Conservation (phyloP, 2,113 vertebrate species). For the Canis aureus region DNA sequence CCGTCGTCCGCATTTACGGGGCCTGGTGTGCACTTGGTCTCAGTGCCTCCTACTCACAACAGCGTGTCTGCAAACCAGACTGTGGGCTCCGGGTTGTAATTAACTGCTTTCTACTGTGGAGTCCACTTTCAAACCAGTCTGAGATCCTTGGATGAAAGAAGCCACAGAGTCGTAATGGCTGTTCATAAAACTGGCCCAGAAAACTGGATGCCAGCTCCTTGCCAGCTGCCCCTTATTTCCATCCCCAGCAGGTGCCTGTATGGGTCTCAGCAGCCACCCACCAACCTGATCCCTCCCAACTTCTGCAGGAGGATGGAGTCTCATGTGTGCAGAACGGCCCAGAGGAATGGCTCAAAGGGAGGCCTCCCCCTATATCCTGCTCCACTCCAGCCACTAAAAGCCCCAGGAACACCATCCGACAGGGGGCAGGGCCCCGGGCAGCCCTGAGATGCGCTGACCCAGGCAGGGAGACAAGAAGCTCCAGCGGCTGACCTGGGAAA, state of each 20-base stretch:
- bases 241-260: neutral
- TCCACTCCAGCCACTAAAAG: neutral
- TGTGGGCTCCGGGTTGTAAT: conserved; percentile 50
- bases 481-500: too few species aligned
- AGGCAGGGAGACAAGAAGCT: neutral
- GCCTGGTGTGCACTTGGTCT: neutral
- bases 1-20: conserved; percentile 7
- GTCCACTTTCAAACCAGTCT: conserved; percentile 67
- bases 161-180: neutral
- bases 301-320: neutral
- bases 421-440: neutral
- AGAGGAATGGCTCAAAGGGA: neutral
- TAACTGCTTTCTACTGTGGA: neutral
- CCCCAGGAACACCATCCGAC: neutral
- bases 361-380: neutral
- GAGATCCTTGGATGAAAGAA: conserved; percentile 72
- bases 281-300: neutral
- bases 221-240: neutral
- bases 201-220: neutral
- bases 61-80: neutral
- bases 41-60: neutral
- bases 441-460: neutral
- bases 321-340: too few species aligned
- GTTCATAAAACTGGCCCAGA: conserved; percentile 47
- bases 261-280: neutral